phyloP scores from a whole-genome alignment of 2,888 invertebrate species.

The Tortrix viridana region DNA sequence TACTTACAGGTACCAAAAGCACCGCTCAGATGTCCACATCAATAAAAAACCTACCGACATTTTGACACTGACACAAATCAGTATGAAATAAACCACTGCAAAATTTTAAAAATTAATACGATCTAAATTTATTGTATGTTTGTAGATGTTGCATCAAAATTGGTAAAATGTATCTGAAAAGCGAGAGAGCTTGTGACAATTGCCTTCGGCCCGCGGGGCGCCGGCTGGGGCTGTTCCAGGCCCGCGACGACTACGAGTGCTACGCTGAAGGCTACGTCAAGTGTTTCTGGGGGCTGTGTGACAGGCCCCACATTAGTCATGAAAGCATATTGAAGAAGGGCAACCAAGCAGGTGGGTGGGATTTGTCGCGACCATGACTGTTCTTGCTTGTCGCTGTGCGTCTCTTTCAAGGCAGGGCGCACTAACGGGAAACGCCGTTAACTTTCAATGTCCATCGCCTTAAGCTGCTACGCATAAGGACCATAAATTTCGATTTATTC shows the following conservation, averaged over 20 bases:
- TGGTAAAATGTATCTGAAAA: constrained; percentile 49
- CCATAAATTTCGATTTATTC: too few species aligned
- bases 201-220: constrained; percentile 58
- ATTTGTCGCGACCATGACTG: too few species aligned
- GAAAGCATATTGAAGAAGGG: constrained; percentile 48
- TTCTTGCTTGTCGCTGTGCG: too few species aligned
- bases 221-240: constrained; percentile 59
- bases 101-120: neutral
- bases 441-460: too few species aligned
- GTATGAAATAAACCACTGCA: neutral
- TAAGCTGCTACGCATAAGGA: too few species aligned
- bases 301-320: constrained; percentile 56
- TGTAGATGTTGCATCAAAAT: constrained; percentile 21
- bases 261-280: constrained; percentile 70
- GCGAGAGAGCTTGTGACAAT: constrained; percentile 50
- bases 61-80: constrained; percentile 1
- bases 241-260: constrained; percentile 64
- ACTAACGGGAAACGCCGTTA: too few species aligned
- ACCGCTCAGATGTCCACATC: too few species aligned
- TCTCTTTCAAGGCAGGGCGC: too few species aligned
- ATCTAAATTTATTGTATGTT: neutral
- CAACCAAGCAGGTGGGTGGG: constrained; percentile 44
- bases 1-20: too few species aligned
- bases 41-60: too few species aligned
- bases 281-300: constrained; percentile 74